phyloP scores from a whole-genome alignment of 2,888 invertebrate species.

The Hydrotaea cyrtoneurina region DNA sequence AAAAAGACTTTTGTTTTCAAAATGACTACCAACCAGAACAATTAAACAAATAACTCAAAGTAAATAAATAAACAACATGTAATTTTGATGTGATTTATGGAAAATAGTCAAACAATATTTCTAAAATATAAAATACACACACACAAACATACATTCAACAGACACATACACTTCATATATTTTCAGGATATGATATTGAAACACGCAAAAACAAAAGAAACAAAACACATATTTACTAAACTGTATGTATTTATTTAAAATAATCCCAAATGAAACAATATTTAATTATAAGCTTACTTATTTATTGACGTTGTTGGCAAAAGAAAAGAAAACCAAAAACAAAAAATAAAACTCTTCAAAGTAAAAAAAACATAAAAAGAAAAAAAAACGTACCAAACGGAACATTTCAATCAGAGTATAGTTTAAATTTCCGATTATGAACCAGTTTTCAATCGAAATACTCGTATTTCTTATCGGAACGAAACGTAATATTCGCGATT shows the following conservation, averaged over 20 bases:
- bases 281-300: conserved; percentile 48
- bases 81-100: conserved; percentile 54
- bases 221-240: conserved; percentile 5
- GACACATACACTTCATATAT: conserved; percentile 47
- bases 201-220: not conserved
- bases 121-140: conserved; percentile 47
- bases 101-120: conserved; percentile 45
- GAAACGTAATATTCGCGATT: too few relatives aligned
- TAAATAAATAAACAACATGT: conserved; percentile 26
- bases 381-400: not conserved
- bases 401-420: conserved; percentile 17
- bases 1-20: conserved; percentile 10
- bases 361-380: conserved; percentile 13
- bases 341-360: conserved; percentile 14
- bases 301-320: conserved; percentile 51
- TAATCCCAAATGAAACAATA: conserved; percentile 8
- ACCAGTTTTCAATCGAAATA: conserved; percentile 22
- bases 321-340: not conserved
- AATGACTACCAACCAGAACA: not conserved
- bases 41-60: conserved; percentile 1
- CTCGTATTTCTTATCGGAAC: too few relatives aligned
- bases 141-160: not conserved
- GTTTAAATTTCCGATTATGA: conserved; percentile 32
- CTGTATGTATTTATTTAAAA: conserved; percentile 29
- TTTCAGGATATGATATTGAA: conserved; percentile 60